Percentiles rank a stretch among this genome's conserved stretches.
These are phyloP conservation scores for Polymixis lichenea DNA, from an alignment of 2,888 invertebrate genomes.

Conservation along the genomic window DNA sequence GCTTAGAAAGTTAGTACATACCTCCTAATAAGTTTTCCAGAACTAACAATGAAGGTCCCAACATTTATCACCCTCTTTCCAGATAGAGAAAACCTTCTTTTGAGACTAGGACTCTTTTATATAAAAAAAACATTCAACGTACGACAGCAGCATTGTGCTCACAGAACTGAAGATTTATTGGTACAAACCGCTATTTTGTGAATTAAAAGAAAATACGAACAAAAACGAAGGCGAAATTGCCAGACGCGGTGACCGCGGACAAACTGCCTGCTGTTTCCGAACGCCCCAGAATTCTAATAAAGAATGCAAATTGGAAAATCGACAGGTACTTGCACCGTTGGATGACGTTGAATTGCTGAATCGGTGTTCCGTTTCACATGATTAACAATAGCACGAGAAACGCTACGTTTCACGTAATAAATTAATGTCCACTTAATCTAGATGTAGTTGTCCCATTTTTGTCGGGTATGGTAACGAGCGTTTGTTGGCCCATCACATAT, in stretches of 20 bases:
- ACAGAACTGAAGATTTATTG: constrained; percentile 78
- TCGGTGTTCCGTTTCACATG: constrained; percentile 42
- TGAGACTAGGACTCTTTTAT: constrained; percentile 65
- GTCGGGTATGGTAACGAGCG: constrained; percentile 49
- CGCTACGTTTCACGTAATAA: constrained; percentile 54
- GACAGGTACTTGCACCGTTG: constrained; percentile 69
- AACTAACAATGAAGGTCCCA: constrained; percentile 56
- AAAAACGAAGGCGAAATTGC: constrained; percentile 74
- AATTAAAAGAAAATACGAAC: constrained; percentile 77
- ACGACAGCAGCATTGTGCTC: constrained; percentile 72
- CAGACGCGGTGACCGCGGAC: constrained; percentile 70
- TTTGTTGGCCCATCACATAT: constrained; percentile 63
- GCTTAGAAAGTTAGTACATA: constrained; percentile 45
- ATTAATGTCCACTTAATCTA: constrained; percentile 62
- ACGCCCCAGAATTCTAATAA: constrained; percentile 77
- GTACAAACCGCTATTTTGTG: constrained; percentile 72
- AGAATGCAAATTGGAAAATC: constrained; percentile 77
- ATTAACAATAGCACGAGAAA: constrained; percentile 56
- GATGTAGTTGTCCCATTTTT: constrained; percentile 63
- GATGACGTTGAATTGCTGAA: constrained; percentile 52
- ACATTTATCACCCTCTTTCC: constrained; percentile 68
- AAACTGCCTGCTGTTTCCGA: constrained; percentile 74
- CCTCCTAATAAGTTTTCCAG: constrained; percentile 57
- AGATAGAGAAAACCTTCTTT: constrained; percentile 54
- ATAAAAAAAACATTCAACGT: constrained; percentile 74